Evolutionary conservation across 2,797 vertebrate species (phyloP).

Genomic region (Pteronotus mesoamericanus): DNA sequence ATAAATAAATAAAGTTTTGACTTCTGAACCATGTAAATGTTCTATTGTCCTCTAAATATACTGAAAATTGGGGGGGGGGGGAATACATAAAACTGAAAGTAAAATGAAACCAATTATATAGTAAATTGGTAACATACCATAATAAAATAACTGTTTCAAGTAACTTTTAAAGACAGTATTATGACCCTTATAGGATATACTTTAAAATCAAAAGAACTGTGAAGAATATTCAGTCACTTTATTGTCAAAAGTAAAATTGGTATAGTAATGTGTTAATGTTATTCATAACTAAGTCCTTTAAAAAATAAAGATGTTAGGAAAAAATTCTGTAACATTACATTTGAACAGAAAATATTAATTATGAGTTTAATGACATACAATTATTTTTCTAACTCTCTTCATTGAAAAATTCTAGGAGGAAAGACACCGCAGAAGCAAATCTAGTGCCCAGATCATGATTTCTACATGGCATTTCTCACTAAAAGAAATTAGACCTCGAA

Average conservation of each 20-base stretch:
- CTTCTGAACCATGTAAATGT: not conserved
- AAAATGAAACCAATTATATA: not conserved
- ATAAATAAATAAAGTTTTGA: constrained; percentile 1
- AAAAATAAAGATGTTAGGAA: not conserved
- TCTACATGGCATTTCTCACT: not conserved
- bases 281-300: constrained; percentile 38
- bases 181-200: not conserved
- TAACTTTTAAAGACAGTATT: not conserved
- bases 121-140: not conserved
- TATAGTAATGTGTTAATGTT: not conserved
- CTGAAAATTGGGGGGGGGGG: not conserved
- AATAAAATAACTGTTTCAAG: constrained; percentile 6
- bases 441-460: not conserved
- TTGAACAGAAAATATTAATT: not conserved
- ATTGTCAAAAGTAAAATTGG: not conserved
- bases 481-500: not conserved
- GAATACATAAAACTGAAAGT: not conserved
- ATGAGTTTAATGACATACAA: not conserved
- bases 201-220: constrained; percentile 1
- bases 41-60: not conserved
- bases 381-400: not conserved
- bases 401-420: not conserved
- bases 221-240: not conserved
- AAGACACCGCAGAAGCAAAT: not conserved
- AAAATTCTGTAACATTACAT: not conserved